These are phyloP conservation scores for Semaprochilodus insignis DNA, from an alignment of 2,797 vertebrate species.

Conservation along the genomic window DNA sequence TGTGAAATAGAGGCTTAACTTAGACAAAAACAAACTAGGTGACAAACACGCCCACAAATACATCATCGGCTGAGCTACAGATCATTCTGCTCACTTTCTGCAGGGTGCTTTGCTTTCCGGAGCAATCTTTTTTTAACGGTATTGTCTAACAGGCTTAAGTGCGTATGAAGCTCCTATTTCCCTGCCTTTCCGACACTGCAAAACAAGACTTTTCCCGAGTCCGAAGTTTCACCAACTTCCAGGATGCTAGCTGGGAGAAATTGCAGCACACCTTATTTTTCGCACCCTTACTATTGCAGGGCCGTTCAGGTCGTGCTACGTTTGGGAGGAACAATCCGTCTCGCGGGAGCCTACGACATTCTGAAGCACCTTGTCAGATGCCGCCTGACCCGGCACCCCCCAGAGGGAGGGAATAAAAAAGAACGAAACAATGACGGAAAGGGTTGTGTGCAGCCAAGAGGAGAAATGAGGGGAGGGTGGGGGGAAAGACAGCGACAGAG, in stretches of 20 bases:
- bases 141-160: not conserved
- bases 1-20: conserved; percentile 74
- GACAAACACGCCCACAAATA: conserved; percentile 29
- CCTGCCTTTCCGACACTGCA: conserved; percentile 25
- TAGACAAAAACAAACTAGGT: conserved; percentile 48
- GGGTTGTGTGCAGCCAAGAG: conserved; percentile 65
- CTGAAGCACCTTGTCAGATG: conserved; percentile 85
- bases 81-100: conserved; percentile 22
- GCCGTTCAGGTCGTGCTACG: conserved; percentile 77
- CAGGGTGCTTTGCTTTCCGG: conserved; percentile 2
- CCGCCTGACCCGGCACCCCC: conserved; percentile 74
- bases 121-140: not conserved
- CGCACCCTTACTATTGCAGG: conserved; percentile 63
- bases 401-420: conserved; percentile 63
- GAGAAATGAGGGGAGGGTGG: conserved; percentile 55
- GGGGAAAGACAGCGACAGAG: conserved; percentile 59
- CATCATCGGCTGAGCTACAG: not conserved
- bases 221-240: not conserved
- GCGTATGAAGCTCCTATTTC: not conserved
- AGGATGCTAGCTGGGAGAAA: conserved; percentile 32
- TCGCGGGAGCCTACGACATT: conserved; percentile 84
- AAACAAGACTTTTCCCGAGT: not conserved
- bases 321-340: conserved; percentile 83
- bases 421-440: conserved; percentile 68
- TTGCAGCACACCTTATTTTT: conserved; percentile 64